Evolutionary conservation across 2,888 invertebrate genomes (phyloP).

Genomic region (Apamea monoglypha): DNA sequence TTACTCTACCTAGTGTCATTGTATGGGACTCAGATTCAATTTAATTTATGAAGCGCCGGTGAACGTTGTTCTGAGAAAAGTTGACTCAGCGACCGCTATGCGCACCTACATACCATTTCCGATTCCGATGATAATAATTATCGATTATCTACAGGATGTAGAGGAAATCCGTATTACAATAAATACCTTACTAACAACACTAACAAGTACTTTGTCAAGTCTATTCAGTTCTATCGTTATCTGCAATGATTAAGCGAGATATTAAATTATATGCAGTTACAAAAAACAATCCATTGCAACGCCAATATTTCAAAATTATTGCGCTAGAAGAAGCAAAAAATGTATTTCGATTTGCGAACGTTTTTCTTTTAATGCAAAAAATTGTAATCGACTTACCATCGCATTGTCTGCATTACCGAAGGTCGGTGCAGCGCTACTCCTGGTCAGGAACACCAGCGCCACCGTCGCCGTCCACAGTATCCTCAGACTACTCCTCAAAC

Average conservation of each 20-base stretch:
- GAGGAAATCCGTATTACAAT: conserved; percentile 58
- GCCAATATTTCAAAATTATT: conserved; percentile 47
- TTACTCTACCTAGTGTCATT: conserved; percentile 65
- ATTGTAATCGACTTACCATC: conserved; percentile 80
- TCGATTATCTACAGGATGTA: conserved; percentile 62
- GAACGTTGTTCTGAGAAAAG: conserved; percentile 73
- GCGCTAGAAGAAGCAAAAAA: conserved; percentile 45
- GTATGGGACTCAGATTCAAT: conserved; percentile 68
- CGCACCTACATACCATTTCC: conserved; percentile 75
- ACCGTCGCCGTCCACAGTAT: conserved; percentile 79
- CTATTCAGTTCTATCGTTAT: conserved; percentile 30
- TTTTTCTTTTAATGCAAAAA: conserved; percentile 47
- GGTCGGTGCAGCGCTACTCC: conserved; percentile 85
- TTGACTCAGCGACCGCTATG: conserved; percentile 74
- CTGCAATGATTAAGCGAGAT: conserved; percentile 21
- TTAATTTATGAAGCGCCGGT: conserved; percentile 73
- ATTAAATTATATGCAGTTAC: conserved; percentile 43
- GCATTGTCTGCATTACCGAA: conserved; percentile 85
- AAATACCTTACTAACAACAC: conserved; percentile 37
- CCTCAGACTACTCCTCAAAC: conserved; percentile 81
- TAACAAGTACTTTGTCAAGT: conserved; percentile 24
- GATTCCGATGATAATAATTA: conserved; percentile 72
- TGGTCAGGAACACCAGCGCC: conserved; percentile 79
- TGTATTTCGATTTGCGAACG: conserved; percentile 31
- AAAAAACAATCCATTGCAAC: conserved; percentile 62